Percentiles rank a stretch among this genome's conserved stretches.
These are phyloP conservation scores for Caretta caretta DNA, from an alignment of 2,113 vertebrate genomes.

Conservation along the genomic window DNA sequence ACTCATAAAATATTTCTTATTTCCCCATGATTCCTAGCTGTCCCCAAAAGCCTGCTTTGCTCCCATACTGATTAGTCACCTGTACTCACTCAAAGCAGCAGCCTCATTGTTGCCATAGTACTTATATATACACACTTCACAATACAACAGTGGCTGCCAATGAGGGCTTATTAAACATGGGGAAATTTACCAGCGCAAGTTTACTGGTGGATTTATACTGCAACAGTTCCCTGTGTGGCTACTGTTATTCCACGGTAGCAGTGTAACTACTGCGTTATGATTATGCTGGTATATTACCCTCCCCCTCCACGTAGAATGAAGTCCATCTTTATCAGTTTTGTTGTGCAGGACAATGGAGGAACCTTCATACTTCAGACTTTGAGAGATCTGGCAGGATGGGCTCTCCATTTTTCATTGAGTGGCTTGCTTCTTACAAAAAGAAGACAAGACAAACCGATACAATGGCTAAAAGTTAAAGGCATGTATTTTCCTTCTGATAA, in stretches of 20 bases:
- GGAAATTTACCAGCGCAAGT: not conserved
- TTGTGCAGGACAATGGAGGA: not conserved
- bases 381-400: not conserved
- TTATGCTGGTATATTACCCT: not conserved
- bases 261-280: not conserved
- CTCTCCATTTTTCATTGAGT: not conserved
- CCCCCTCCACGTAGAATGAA: not conserved
- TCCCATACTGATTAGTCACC: not conserved
- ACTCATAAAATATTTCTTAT: not conserved
- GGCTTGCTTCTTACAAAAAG: not conserved
- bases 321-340: not conserved
- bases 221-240: no score
- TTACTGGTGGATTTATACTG: not conserved
- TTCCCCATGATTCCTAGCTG: not conserved
- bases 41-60: not conserved
- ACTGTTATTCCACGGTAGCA: not conserved
- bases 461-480: not conserved
- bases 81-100: not conserved
- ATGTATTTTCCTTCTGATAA: fast-evolving
- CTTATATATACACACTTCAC: not conserved
- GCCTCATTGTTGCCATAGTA: not conserved
- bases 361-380: not conserved
- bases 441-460: not conserved
- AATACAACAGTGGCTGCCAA: not conserved
- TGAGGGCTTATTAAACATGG: not conserved